Percentiles rank a stretch among this genome's conserved stretches.
These are phyloP conservation scores for Caenorhabditis japonica DNA, from an alignment of 2,888 invertebrate species.

Conservation along the genomic window DNA sequence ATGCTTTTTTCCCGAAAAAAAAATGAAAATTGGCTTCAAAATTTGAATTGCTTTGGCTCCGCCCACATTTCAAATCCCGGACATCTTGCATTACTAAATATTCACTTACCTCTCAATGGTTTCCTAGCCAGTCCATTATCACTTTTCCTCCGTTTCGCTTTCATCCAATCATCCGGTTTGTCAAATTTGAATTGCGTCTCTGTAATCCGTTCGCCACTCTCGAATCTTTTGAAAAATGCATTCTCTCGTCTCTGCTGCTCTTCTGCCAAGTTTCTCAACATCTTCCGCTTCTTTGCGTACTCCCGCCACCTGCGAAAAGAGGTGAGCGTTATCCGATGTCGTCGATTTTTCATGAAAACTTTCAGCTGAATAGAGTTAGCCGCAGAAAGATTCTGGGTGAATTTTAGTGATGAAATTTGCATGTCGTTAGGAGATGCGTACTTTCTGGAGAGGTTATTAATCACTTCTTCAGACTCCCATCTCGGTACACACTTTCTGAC, in stretches of 20 bases:
- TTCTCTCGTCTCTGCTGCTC: constrained; percentile 13
- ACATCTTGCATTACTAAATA: too few species aligned
- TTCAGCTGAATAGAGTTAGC: constrained; percentile 1
- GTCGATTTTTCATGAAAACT: constrained; percentile 22
- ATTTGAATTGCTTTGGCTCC: too few species aligned
- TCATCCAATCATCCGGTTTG: constrained; percentile 33
- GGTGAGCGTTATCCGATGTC: constrained; percentile 15
- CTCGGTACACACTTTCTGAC: constrained; percentile 33
- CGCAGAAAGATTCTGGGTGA: background rate
- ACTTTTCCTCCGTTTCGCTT: constrained; percentile 8
- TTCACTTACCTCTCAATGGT: background rate
- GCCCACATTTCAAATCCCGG: too few species aligned
- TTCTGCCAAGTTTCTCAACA: constrained; percentile 2
- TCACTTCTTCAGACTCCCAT: constrained; percentile 44
- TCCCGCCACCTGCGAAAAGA: constrained; percentile 25
- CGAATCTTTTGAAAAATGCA: constrained; percentile 27
- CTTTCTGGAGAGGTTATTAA: constrained; percentile 1
- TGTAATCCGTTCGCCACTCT: background rate
- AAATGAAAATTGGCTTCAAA: too few species aligned
- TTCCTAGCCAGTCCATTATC: background rate
- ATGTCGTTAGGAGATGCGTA: constrained; percentile 10
- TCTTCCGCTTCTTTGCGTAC: background rate
- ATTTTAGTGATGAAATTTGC: background rate
- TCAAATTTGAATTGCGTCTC: constrained; percentile 29
- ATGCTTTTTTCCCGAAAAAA: too few species aligned